Evolutionary conservation across 2,113 vertebrate genomes (phyloP).

Genomic region (Zosterops japonicus): DNA sequence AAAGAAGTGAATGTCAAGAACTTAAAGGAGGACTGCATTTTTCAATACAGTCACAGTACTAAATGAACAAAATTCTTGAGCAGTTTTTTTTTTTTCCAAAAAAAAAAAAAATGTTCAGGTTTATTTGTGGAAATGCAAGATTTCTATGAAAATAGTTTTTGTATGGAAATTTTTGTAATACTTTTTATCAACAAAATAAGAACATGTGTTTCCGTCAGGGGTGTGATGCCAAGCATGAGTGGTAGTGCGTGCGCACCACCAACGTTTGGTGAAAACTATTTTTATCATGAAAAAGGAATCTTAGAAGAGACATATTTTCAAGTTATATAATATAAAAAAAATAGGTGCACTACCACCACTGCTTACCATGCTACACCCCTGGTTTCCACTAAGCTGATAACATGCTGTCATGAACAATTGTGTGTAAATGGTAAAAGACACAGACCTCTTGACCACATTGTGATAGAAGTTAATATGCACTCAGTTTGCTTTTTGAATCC

Average conservation of each 20-base stretch:
- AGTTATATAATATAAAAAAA: conserved; percentile 83
- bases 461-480: conserved; percentile 92
- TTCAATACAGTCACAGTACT: conserved; percentile 77
- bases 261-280: conserved; percentile 95
- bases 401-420: conserved; percentile 86
- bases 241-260: conserved; percentile 84
- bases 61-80: conserved; percentile 83
- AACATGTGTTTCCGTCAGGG: conserved; percentile 78
- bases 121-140: conserved; percentile 98
- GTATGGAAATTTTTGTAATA: conserved; percentile 98
- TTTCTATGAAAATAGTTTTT: conserved; percentile 99
- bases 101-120: conserved; percentile 85
- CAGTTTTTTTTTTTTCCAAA: conserved; percentile 80
- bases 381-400: conserved; percentile 84
- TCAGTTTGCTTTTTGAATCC: conserved; percentile 94
- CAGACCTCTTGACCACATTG: conserved; percentile 92
- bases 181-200: conserved; percentile 95
- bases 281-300: conserved; percentile 95
- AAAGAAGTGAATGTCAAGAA: conserved; percentile 66
- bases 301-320: conserved; percentile 98
- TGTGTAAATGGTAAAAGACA: conserved; percentile 93
- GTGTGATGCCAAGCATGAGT: conserved; percentile 84
- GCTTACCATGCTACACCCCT: conserved; percentile 86
- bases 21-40: conserved; percentile 79
- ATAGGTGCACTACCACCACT: conserved; percentile 84